Evolutionary conservation across 2,888 invertebrate genomes (phyloP), one percentile per base, ranked within the genome.

Genomic region (Synergus gifuensis): DNA sequence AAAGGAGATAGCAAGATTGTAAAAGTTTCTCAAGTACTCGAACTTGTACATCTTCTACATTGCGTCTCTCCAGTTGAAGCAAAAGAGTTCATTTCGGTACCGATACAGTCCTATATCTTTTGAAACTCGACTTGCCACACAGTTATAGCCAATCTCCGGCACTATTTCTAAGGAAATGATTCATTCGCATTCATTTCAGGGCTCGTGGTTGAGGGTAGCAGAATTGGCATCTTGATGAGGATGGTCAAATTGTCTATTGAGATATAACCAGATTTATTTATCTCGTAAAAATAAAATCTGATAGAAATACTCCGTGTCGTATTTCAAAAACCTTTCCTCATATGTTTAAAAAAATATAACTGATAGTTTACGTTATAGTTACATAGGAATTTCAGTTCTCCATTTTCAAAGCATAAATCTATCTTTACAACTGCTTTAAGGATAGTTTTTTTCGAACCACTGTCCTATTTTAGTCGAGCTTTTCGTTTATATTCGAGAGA

Each of bases 81-180:
- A 54, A 69, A 46, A 42, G 76, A 44, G 79, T 58, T 44, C 36
- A 73, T 49, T 28, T 36, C 36, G 40, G 73, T n/a, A 73, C 44
- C 62, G 76, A 76, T 63, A 62, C 18, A 62, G 18, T n/a, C 11
- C 54, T 73, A 28, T 22, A 76, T 73, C 49, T 58, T 62, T 63
- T 76, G 44, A 42, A 63, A 76, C 40, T 62, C 76, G 76, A 76
- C 54, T 73, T 73, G 63, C 76, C 81, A 78, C 76, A 76, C 42
- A 73, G 64, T 76, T 49, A 82, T 82, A 77, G 78, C 80, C 83
- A 85, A 85, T 85, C 83, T 85, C 85, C 84, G 85, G 82, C 79
- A 63, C 79, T 78, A 84, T 83, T 85, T 84, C 78, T 78, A 80
- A 79, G 83, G 84, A 83, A 85, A 84, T 85, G 82, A 84, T 79